Conservation (phyloP, 2,888 invertebrate genomes). For the Noctua janthina region DNA sequence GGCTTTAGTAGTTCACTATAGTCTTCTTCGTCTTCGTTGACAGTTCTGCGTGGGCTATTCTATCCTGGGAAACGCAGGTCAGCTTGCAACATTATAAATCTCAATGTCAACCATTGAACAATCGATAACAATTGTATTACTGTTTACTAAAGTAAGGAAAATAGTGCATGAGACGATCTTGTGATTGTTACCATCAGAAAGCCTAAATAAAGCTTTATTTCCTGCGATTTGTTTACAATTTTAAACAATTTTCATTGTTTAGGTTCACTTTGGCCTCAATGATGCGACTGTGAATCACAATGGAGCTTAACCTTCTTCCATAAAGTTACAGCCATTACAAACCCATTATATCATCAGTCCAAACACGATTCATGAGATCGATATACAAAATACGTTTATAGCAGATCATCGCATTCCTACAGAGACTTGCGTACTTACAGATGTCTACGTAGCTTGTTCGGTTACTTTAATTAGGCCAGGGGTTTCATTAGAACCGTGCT, state of each 20-base stretch:
- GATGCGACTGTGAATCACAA: constrained; percentile 60
- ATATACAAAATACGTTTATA: constrained; percentile 44
- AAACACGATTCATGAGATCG: constrained; percentile 48
- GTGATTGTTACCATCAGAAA: constrained; percentile 24
- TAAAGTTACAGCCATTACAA: constrained; percentile 56
- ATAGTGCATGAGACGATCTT: constrained; percentile 31
- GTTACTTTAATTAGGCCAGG: constrained; percentile 78
- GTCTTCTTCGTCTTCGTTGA: background rate
- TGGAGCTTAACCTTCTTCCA: constrained; percentile 59
- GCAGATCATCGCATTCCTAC: constrained; percentile 38
- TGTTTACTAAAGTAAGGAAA: constrained; percentile 51
- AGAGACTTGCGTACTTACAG: constrained; percentile 23
- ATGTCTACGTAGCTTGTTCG: constrained; percentile 65
- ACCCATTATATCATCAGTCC: constrained; percentile 56
- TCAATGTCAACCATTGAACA: constrained; percentile 42
- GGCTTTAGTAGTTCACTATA: constrained; percentile 10
- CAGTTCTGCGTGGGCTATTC: background rate
- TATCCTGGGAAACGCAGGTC: constrained; percentile 12
- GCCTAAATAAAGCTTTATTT: constrained; percentile 50
- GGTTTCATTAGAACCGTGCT: constrained; percentile 77
- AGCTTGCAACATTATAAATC: constrained; percentile 19
- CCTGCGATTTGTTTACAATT: constrained; percentile 52
- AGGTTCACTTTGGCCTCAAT: constrained; percentile 58
- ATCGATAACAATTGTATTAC: constrained; percentile 41
- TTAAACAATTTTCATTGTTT: constrained; percentile 55